These are phyloP conservation scores for Hyperopisus bebe DNA, from an alignment of 2,113 vertebrate species.

Conservation along the genomic window DNA sequence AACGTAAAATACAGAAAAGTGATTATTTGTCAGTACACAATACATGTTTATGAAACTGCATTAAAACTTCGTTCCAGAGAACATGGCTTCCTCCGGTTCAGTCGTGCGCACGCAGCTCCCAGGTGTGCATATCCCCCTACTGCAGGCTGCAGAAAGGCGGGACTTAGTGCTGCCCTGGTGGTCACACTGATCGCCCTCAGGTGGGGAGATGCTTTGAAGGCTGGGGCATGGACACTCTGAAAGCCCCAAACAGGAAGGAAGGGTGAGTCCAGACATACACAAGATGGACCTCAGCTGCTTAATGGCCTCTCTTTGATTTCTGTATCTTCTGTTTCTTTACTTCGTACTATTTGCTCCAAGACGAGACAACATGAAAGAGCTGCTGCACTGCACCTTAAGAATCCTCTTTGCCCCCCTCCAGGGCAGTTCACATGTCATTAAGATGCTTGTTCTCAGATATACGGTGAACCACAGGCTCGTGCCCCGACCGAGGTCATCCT, in stretches of 20 bases:
- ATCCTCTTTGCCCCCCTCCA: slow-evolving; percentile 22
- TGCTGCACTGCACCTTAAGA: slow-evolving; percentile 16
- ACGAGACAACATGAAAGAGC: slow-evolving; percentile 27
- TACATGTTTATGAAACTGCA: neutral
- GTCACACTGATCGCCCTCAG: neutral
- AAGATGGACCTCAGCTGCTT: neutral
- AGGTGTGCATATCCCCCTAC: neutral
- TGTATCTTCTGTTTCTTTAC: neutral
- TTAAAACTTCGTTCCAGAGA: neutral
- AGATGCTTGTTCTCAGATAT: neutral
- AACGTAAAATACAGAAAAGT: neutral
- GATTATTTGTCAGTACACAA: neutral
- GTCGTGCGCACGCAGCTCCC: neutral
- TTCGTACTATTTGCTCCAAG: neutral
- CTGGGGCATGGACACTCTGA: neutral
- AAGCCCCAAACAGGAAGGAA: neutral
- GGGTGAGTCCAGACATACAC: neutral
- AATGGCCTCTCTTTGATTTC: slow-evolving; percentile 22
- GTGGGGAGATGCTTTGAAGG: neutral
- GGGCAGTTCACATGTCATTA: neutral
- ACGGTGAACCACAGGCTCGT: neutral
- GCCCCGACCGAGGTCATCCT: neutral
- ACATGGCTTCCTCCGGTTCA: neutral
- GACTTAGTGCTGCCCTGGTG: neutral
- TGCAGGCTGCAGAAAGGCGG: neutral